Evolutionary conservation across 2,797 vertebrate genomes (phyloP).

Genomic region (Ambastaia sidthimunki): DNA sequence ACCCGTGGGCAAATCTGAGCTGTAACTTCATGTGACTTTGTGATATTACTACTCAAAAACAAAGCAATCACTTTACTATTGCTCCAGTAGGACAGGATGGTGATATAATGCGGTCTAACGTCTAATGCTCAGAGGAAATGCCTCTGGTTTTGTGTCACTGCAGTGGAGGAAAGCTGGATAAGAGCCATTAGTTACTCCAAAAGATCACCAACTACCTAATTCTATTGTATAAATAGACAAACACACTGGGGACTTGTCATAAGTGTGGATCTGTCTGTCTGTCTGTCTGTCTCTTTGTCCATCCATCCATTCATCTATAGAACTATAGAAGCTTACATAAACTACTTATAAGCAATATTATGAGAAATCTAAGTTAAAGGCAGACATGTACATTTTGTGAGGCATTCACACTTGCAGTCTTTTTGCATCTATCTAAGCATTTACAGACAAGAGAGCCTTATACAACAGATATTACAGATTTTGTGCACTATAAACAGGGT

Average conservation of each 20-base stretch:
- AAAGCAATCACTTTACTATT: conserved; percentile 22
- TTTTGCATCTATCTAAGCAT: too few relatives aligned
- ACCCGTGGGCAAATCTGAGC: too few relatives aligned
- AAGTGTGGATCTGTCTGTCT: background rate
- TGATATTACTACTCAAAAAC: conserved; percentile 16
- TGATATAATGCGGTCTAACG: conserved; percentile 43
- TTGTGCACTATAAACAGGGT: too few relatives aligned
- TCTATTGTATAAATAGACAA: background rate
- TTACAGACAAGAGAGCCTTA: too few relatives aligned
- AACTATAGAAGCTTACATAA: too few relatives aligned
- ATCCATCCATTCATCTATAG: too few relatives aligned
- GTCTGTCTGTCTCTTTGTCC: too few relatives aligned
- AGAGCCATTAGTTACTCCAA: conserved; percentile 27
- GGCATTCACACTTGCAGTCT: too few relatives aligned
- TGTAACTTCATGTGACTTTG: background rate
- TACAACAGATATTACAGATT: too few relatives aligned
- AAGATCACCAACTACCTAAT: conserved; percentile 26
- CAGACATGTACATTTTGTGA: too few relatives aligned
- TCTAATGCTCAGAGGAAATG: conserved; percentile 53
- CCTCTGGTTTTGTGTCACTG: conserved; percentile 39
- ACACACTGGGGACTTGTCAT: background rate
- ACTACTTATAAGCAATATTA: too few relatives aligned
- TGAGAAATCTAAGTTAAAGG: too few relatives aligned
- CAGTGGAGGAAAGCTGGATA: conserved; percentile 13
- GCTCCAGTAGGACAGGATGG: conserved; percentile 42